Conservation (phyloP, 2,797 vertebrate species). For the Acomys russatus region DNA sequence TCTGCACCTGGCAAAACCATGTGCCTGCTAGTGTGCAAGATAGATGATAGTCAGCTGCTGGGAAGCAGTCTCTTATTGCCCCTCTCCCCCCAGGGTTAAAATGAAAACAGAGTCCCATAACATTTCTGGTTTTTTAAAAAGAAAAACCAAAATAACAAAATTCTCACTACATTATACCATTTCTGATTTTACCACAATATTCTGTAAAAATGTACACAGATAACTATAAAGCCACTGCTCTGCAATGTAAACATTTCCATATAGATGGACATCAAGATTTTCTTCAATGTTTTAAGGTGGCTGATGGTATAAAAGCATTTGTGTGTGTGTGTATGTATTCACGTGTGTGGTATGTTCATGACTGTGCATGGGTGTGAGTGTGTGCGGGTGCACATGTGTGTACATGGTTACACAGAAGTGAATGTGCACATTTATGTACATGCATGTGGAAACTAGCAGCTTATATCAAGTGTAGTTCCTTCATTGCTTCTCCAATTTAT, state of each 20-base stretch:
- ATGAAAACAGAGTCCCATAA: too few relatives aligned
- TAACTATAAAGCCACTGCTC: background rate
- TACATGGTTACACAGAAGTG: background rate
- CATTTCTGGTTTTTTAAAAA: too few relatives aligned
- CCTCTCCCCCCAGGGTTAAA: too few relatives aligned
- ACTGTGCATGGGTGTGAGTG: background rate
- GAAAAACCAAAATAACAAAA: too few relatives aligned
- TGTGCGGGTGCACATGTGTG: background rate
- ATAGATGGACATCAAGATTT: background rate
- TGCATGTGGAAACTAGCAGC: background rate
- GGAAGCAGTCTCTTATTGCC: too few relatives aligned
- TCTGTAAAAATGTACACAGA: slow-evolving; percentile 15
- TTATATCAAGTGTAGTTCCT: background rate
- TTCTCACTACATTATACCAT: background rate
- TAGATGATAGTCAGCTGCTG: too few relatives aligned
- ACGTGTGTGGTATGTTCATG: background rate
- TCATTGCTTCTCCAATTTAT: background rate
- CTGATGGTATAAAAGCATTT: background rate
- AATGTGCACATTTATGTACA: background rate
- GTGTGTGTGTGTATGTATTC: background rate
- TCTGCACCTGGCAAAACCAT: too few relatives aligned
- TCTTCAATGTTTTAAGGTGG: slow-evolving; percentile 1
- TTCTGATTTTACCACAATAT: slow-evolving; percentile 7
- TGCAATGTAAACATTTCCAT: slow-evolving; percentile 4
- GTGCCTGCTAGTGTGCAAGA: too few relatives aligned